phyloP scores from a whole-genome alignment of 2,888 invertebrate species.

The Chydorus sphaericus region DNA sequence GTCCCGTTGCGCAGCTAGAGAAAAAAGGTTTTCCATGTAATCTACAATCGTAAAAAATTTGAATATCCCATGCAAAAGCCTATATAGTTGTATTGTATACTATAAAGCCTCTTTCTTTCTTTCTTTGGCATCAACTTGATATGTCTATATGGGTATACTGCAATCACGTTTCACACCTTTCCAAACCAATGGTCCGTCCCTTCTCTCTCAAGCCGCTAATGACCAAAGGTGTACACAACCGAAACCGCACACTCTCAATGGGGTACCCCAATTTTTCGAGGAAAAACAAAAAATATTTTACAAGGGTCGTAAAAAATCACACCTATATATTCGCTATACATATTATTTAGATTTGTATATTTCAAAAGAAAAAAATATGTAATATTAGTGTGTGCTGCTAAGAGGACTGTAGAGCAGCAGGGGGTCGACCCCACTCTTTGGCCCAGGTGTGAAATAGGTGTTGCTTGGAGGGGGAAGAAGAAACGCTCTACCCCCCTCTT shows the following conservation, averaged over 20 bases:
- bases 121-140: background rate
- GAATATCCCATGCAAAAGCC: background rate
- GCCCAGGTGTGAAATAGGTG: constrained; percentile 6
- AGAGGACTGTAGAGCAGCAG: too few species aligned
- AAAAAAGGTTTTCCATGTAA: background rate
- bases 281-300: too few species aligned
- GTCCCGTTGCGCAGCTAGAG: too few species aligned
- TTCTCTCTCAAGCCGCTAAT: constrained; percentile 8
- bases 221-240: constrained; percentile 5
- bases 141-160: background rate
- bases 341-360: too few species aligned
- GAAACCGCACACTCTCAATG: constrained; percentile 5
- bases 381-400: too few species aligned
- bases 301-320: too few species aligned
- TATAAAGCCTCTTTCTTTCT: background rate
- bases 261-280: too few species aligned
- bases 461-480: constrained; percentile 1
- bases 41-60: background rate
- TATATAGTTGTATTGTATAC: background rate
- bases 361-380: too few species aligned
- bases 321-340: too few species aligned
- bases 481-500: constrained; percentile 1
- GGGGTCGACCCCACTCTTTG: too few species aligned
- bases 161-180: constrained; percentile 10
- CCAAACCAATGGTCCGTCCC: background rate